Base-by-base conservation (phyloP, 2,888 invertebrate genomes). In the Myopa testacea region DNA sequence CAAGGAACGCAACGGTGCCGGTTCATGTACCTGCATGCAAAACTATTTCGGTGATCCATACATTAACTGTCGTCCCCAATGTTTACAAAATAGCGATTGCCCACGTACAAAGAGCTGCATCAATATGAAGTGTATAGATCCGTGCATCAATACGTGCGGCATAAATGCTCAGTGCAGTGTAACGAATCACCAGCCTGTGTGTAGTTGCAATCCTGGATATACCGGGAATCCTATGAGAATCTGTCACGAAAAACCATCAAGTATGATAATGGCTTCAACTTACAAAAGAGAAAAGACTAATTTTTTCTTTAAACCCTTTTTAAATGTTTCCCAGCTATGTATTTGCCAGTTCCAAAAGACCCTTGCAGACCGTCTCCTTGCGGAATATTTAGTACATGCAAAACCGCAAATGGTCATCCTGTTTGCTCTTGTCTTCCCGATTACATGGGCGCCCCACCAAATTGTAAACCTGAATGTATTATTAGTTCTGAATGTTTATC, bases 31-130 rank as follows among this genome's bases (percentile, higher is more conserved):
- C 80, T 96, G 96, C 90, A 90, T 95, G 81, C 92, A 93, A 78
- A 95, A 95, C 84, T 96, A 95, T 88, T 94, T 93, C 84, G 96
- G 96, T 74, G 95, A 96, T 90, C 96, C 96, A 3, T 95, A 96
- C 85, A 90, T 94, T 65, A 94, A 95, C 85, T 96, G 96, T 88
- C 91, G 95, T 86, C 96, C 96, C 40, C 96, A 96, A 91, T 96
- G 96, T 88, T 93, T 95, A n/a, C 92, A 94, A 83, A 96, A 96
- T 88, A 93, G 94, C 10, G 96, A 97, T 85, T 97, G 96, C 89
- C 91, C 93, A 7, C 92, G 92, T 85, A 92, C 93, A 82, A 93
- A 92, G 89, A 93, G 96, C 40, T 96, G 96, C 86, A 91, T 94
- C 73, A 95, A 95, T 86, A 95, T 95, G 89, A 95, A 95, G 90